Evolutionary conservation across 1,140 invertebrate genomes (phyloP), one percentile per base, ranked within the genome.

Genomic region (Aporrectodea caliginosa): DNA sequence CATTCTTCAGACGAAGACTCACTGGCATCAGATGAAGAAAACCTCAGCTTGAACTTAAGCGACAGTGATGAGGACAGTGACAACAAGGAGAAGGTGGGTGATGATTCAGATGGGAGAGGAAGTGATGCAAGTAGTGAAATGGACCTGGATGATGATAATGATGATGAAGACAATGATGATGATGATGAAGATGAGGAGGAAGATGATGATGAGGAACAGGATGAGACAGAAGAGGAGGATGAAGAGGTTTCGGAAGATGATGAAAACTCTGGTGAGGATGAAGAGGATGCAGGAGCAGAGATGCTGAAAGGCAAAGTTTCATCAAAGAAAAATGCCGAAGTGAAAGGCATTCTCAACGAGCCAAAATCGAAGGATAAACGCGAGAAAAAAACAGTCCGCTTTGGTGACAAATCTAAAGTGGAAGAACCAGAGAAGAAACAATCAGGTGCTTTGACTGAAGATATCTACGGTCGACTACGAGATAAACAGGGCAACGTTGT

Each of bases 381-480:
- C n/a, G n/a, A 78, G 69, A 79, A 71, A 83, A 81, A 83, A 75
- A 79, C 80, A 35, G 78, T 82, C 78, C 72, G 81, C 81, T 81
- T 43, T 83, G 73, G 83, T 80, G 73, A 81, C 80, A 75, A 79
- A 71, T 72, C 76, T 75, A 16, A 73, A 79, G n/a, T n/a, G 74
- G n/a, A 69, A 33, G 30, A 77, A 32, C 33, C 35, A 1, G 79
- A 72, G 22, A 79, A 80, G n/a, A n/a, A n/a, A n/a, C n/a, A n/a
- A n/a, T n/a, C n/a, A n/a, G n/a, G n/a, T n/a, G 58, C 79, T 81
- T 33, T 88, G 33, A 95, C 93, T 91, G 95, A 98, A 90, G 96
- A 98, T 89, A 98, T 98, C 86, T 98, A 98, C 90, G 96, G 96
- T 1, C 90, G 95, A 81, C 90, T 93, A 82, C 90, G 93, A 84